Conservation (phyloP, 2,797 vertebrate genomes). For the Alectoris magna region DNA sequence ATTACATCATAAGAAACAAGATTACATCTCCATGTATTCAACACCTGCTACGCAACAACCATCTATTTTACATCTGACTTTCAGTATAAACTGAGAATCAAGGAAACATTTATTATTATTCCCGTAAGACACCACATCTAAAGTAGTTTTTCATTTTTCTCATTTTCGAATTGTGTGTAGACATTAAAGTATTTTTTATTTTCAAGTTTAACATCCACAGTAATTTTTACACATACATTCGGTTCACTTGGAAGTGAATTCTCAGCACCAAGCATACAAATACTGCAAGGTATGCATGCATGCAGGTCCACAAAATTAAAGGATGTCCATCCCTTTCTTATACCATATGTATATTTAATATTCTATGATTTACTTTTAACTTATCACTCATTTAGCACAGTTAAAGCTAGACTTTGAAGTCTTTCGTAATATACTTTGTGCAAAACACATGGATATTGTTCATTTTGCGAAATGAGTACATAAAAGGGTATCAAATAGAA, state of each 20-base stretch:
- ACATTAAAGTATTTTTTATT: conserved; percentile 51
- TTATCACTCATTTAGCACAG: not conserved
- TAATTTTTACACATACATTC: conserved; percentile 25
- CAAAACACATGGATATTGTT: not conserved
- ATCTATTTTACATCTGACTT: conserved; percentile 7
- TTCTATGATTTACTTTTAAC: not conserved
- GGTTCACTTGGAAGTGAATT: not conserved
- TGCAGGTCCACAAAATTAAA: accelerated
- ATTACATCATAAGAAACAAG: conserved; percentile 35
- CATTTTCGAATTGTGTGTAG: conserved; percentile 32
- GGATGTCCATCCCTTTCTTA: not conserved
- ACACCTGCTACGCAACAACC: not conserved
- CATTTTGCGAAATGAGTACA: not conserved
- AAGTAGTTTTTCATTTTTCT: conserved; percentile 38
- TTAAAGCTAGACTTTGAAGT: not conserved
- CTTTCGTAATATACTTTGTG: accelerated
- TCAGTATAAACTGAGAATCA: conserved; percentile 53
- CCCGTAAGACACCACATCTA: conserved; percentile 19
- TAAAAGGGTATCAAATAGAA: not conserved
- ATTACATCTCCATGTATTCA: conserved; percentile 21
- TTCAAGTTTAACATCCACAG: conserved; percentile 52
- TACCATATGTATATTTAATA: not conserved
- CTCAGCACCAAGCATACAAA: not conserved
- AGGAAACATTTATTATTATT: conserved; percentile 66
- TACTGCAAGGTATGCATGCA: not conserved